Evolutionary conservation across 2,113 vertebrate genomes (phyloP).

Genomic region (Myanophis thanlyinensis): DNA sequence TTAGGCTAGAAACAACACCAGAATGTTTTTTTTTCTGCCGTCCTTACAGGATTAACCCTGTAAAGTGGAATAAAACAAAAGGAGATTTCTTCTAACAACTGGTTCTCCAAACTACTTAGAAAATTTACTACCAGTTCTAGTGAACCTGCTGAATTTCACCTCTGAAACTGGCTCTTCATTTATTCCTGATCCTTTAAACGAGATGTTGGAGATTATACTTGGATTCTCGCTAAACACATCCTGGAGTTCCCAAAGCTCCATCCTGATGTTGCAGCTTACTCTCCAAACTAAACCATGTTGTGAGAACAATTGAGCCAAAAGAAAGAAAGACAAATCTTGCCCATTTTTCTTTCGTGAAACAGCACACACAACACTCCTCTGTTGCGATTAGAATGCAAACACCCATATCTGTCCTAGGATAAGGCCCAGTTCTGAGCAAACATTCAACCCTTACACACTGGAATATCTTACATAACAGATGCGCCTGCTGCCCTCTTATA

Average conservation of each 20-base stretch:
- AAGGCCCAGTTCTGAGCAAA: neutral
- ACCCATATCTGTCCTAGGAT: neutral
- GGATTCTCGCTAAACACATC: neutral
- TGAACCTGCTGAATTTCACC: too few species aligned
- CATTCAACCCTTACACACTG: neutral
- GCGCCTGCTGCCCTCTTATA: constrained; percentile 17
- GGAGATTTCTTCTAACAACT: too few species aligned
- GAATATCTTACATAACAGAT: neutral
- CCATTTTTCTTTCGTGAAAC: neutral
- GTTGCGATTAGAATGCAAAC: too few species aligned
- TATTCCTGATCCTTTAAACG: neutral
- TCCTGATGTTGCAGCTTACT: too few species aligned
- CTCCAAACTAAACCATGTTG: neutral
- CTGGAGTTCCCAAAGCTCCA: too few species aligned
- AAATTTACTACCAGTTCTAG: too few species aligned
- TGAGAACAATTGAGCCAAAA: neutral
- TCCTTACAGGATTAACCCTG: too few species aligned
- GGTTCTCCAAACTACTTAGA: too few species aligned
- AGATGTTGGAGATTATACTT: neutral
- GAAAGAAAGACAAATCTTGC: neutral
- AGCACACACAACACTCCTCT: neutral
- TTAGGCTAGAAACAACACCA: too few species aligned
- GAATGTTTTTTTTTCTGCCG: too few species aligned
- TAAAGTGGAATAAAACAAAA: too few species aligned
- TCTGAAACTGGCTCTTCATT: neutral